Conservation (phyloP, 2,888 invertebrate genomes). For the Nysson spinosus region DNA sequence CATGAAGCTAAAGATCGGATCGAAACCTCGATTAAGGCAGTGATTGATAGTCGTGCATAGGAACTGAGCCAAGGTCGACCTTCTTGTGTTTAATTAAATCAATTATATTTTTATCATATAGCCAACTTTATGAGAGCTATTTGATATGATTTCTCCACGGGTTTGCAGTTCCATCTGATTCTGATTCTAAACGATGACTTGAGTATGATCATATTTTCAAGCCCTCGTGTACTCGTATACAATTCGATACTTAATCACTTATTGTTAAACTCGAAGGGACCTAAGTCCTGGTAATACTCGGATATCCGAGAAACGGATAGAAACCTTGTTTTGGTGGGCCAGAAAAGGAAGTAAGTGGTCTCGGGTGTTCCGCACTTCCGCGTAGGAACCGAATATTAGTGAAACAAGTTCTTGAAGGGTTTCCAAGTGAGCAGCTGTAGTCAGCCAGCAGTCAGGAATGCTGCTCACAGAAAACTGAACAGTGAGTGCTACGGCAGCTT, state of each 20-base stretch:
- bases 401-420: conserved; percentile 44
- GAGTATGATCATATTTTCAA: too few relatives aligned
- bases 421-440: conserved; percentile 48
- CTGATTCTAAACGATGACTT: too few relatives aligned
- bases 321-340: conserved; percentile 1
- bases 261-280: too few relatives aligned
- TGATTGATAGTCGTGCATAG: background rate
- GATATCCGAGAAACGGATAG: conserved; percentile 3
- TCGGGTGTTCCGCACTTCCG: conserved; percentile 46
- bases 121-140: too few relatives aligned
- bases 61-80: conserved; percentile 24
- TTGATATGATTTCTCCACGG: too few relatives aligned
- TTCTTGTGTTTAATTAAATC: too few relatives aligned
- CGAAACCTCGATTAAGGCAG: too few relatives aligned
- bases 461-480: conserved; percentile 54
- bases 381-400: conserved; percentile 51
- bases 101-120: too few relatives aligned
- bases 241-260: background rate
- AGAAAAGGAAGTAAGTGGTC: conserved; percentile 17
- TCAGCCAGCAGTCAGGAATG: conserved; percentile 46
- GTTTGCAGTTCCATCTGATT: too few relatives aligned
- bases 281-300: too few relatives aligned
- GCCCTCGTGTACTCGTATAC: background rate
- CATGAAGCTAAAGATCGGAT: too few relatives aligned
- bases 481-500: conserved; percentile 45